Conservation (phyloP, 2,888 invertebrate species). For the Seira musarum region DNA sequence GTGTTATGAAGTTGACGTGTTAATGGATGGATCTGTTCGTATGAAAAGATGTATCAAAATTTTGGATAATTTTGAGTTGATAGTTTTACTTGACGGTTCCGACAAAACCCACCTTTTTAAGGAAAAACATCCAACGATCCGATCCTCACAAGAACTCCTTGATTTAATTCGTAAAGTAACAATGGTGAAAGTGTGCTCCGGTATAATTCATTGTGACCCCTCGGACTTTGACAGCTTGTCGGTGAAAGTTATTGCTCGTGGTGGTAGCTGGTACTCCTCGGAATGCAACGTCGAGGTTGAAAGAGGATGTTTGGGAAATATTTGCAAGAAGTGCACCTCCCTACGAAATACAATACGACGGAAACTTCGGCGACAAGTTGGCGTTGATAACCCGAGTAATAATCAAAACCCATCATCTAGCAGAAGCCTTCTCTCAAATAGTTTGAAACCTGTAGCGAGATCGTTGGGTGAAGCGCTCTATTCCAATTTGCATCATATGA, state of each 20-base stretch:
- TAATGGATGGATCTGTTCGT: slow-evolving; percentile 34
- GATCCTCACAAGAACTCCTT: slow-evolving; percentile 15
- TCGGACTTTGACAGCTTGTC: slow-evolving; percentile 25
- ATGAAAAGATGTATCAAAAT: slow-evolving; percentile 40
- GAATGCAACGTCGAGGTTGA: slow-evolving; percentile 46
- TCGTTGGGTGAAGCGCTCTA: slow-evolving; percentile 40
- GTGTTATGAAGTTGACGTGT: slow-evolving; percentile 36
- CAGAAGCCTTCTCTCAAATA: slow-evolving; percentile 19
- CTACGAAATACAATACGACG: slow-evolving; percentile 33
- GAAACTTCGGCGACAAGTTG: slow-evolving; percentile 26
- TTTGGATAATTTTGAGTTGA: slow-evolving; percentile 36
- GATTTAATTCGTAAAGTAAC: slow-evolving; percentile 41
- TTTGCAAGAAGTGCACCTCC: slow-evolving; percentile 39
- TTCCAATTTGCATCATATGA: slow-evolving; percentile 27
- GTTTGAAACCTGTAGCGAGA: slow-evolving; percentile 31
- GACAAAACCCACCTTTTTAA: slow-evolving; percentile 34
- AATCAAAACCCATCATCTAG: background rate
- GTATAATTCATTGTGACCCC: slow-evolving; percentile 28
- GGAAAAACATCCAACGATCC: slow-evolving; percentile 33
- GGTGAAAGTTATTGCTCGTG: slow-evolving; percentile 24
- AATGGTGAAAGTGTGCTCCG: slow-evolving; percentile 42
- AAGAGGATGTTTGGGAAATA: slow-evolving; percentile 36
- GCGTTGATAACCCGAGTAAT: background rate
- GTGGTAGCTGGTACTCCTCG: slow-evolving; percentile 36
- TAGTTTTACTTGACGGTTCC: slow-evolving; percentile 29